Base-by-base conservation (phyloP, 2,888 invertebrate genomes). In the Napeogenes sylphis region DNA sequence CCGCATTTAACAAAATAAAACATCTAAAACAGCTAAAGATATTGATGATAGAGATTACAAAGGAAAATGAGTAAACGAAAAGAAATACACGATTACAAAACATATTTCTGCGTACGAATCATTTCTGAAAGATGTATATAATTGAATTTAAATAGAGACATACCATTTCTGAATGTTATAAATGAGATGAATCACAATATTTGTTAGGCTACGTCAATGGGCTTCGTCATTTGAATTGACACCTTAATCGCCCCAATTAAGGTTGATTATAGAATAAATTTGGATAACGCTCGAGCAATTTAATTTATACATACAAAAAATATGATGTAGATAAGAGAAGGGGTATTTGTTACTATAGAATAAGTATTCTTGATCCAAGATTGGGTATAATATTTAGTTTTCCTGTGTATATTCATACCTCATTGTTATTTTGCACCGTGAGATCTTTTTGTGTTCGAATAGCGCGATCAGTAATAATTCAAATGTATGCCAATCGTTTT, bases 141-240 rank as follows among this genome's bases (percentile, higher is more conserved):
- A 87, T 86, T 85, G 85, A 84, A 86, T 85, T 81, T 84, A 85
- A 84, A 85, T 85, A 83, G 80, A 84, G 21, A 21, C 21, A 21
- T 21, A 21, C 21, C 84, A 78, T 82, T 85, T 86, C 86, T 81
- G 85, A 82, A 81, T 75, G 67, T 69, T 72, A 70, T 71, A 75
- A 81, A 78, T 70, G 74, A 80, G 83, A 86, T 87, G 88, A 87
- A 81, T 88, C 88, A 87, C 82, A 78, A 78, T 71, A 70, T 73
- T 82, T 80, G 74, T 77, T 80, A 77, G 77, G 78, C 83, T 84
- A 82, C 84, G 81, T 87, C 83, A 82, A 78, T 80, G 75, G 78
- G 71, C 10, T 14, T 45, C n/a, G 47, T 42, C 38, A 30, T 53
- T 47, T 70, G 64, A 75, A 67, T 74, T 60, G 71, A 76, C 72